Conservation (phyloP, 2,797 vertebrate species). For the Propithecus deckenii region DNA sequence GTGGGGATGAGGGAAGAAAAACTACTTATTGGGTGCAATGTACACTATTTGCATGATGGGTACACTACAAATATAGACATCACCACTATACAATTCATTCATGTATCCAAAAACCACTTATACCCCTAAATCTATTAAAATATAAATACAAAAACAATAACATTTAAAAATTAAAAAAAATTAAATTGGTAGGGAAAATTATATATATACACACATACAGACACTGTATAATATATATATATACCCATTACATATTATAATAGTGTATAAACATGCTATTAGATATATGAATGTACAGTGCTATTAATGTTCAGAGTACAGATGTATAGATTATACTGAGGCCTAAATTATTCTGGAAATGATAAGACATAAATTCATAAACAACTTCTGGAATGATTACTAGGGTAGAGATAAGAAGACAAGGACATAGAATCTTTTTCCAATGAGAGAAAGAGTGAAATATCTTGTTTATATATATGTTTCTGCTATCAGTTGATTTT, state of each 20-base stretch:
- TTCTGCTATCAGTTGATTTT: background rate
- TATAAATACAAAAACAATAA: background rate
- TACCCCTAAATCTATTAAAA: background rate
- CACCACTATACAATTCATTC: background rate
- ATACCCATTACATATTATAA: too few relatives aligned
- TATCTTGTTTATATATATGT: background rate
- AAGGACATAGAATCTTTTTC: background rate
- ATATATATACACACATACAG: background rate
- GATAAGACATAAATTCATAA: background rate
- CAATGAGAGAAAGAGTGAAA: background rate
- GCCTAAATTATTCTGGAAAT: background rate
- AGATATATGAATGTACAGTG: background rate
- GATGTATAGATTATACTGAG: background rate
- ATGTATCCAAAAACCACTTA: background rate
- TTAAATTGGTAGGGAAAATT: background rate
- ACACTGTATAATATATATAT: background rate
- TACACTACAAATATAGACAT: background rate
- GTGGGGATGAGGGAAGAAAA: background rate
- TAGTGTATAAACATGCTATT: background rate
- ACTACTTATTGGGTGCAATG: background rate
- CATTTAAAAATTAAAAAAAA: background rate
- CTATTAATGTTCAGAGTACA: background rate
- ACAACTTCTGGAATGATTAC: background rate
- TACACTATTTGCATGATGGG: background rate
- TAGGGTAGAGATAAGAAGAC: background rate